Percentiles rank a stretch among this genome's conserved stretches.
Evolutionary conservation across 2,113 vertebrate genomes (phyloP).

Genomic region (Mormyrus lacerda): DNA sequence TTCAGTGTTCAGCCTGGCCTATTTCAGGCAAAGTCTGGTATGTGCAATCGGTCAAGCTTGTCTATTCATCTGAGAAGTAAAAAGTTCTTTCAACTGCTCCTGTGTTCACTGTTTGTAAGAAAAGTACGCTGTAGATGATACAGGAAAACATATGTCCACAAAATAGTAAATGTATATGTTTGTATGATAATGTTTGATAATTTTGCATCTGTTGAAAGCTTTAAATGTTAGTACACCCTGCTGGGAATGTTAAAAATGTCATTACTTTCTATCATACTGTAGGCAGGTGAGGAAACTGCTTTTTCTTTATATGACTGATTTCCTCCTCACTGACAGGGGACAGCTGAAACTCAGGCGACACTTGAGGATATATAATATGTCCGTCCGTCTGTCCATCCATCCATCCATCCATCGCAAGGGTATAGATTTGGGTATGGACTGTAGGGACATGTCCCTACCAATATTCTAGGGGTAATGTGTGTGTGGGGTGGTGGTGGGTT

Average conservation of each 20-base stretch:
- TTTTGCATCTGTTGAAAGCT: neutral
- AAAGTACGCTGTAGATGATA: neutral
- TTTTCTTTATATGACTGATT: neutral
- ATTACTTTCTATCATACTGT: neutral
- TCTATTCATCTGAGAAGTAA: neutral
- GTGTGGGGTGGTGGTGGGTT: neutral
- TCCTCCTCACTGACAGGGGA: neutral
- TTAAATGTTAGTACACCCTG: neutral
- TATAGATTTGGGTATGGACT: neutral
- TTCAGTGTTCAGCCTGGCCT: constrained; percentile 18
- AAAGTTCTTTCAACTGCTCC: neutral
- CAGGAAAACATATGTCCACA: neutral
- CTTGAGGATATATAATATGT: neutral
- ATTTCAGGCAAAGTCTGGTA: constrained; percentile 11
- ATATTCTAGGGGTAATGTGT: neutral
- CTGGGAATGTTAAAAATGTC: neutral
- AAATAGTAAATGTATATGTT: neutral
- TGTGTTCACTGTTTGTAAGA: neutral
- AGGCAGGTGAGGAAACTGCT: neutral
- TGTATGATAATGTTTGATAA: neutral
- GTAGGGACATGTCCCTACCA: neutral
- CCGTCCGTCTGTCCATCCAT: neutral
- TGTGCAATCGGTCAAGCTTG: constrained; percentile 10
- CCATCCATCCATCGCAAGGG: neutral
- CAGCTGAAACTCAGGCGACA: neutral